Evolutionary conservation across 2,797 vertebrate species (phyloP).

Genomic region (Pempheris klunzingeri): DNA sequence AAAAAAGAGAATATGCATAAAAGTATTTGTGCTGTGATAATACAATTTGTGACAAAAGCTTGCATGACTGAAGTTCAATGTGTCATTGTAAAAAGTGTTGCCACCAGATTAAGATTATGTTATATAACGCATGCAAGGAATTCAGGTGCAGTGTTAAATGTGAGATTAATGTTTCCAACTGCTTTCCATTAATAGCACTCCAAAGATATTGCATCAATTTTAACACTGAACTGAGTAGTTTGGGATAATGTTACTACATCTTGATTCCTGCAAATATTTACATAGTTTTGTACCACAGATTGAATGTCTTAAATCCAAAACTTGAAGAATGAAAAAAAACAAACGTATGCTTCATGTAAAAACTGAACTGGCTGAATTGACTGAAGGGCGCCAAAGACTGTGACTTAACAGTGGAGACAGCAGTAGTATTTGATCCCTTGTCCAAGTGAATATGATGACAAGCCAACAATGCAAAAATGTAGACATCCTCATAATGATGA

Average conservation of each 20-base stretch:
- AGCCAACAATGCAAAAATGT: constrained; percentile 35
- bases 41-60: constrained; percentile 18
- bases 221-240: neutral
- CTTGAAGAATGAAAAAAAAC: neutral
- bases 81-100: neutral
- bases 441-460: constrained; percentile 33
- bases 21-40: constrained; percentile 6
- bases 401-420: constrained; percentile 10
- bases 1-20: neutral
- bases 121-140: neutral
- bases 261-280: neutral
- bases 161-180: neutral
- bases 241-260: neutral
- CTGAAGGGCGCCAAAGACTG: neutral
- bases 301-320: neutral
- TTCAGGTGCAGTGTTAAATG: neutral
- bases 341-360: neutral
- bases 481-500: constrained; percentile 18
- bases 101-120: constrained; percentile 1
- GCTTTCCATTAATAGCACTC: neutral
- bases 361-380: neutral
- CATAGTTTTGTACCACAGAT: neutral
- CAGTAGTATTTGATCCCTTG: constrained; percentile 7
- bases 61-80: constrained; percentile 1
- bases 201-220: neutral